phyloP scores from a whole-genome alignment of 2,888 invertebrate genomes.

The Lacanobia wlatinum region DNA sequence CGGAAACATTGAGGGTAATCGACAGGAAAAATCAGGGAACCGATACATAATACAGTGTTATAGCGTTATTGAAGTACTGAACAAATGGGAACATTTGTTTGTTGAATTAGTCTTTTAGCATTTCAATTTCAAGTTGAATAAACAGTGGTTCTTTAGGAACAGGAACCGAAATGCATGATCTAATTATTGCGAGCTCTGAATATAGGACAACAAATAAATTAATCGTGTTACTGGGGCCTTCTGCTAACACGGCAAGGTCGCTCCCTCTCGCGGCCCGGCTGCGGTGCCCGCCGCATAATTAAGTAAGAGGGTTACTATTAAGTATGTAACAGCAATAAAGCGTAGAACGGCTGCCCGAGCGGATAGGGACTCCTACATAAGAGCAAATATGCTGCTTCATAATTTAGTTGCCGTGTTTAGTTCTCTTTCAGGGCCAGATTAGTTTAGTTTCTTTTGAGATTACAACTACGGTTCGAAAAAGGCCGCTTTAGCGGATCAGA shows the following conservation, averaged over 20 bases:
- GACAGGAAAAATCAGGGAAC: conserved; percentile 70
- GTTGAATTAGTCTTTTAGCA: conserved; percentile 43
- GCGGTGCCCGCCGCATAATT: conserved; percentile 86
- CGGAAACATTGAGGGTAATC: conserved; percentile 72
- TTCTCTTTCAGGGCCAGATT: conserved; percentile 61
- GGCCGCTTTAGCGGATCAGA: too few relatives aligned
- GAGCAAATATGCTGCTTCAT: conserved; percentile 82
- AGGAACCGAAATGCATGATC: conserved; percentile 69
- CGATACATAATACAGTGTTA: conserved; percentile 58
- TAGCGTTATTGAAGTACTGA: conserved; percentile 51
- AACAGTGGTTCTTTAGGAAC: conserved; percentile 59
- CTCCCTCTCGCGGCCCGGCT: conserved; percentile 74
- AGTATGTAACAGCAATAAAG: conserved; percentile 88
- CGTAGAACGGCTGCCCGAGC: conserved; percentile 77
- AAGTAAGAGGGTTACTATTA: conserved; percentile 88
- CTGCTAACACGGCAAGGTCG: conserved; percentile 79
- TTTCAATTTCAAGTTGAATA: conserved; percentile 51
- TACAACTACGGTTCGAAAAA: too few relatives aligned
- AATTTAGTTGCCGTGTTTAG: conserved; percentile 74
- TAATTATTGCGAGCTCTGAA: conserved; percentile 75
- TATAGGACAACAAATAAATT: conserved; percentile 82
- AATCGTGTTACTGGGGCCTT: conserved; percentile 82
- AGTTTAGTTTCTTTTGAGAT: conserved; percentile 44
- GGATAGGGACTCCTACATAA: conserved; percentile 75
- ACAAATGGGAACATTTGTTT: conserved; percentile 32